These are phyloP conservation scores for Limnothrissa miodon DNA, from an alignment of 2,113 vertebrate species.

Conservation along the genomic window DNA sequence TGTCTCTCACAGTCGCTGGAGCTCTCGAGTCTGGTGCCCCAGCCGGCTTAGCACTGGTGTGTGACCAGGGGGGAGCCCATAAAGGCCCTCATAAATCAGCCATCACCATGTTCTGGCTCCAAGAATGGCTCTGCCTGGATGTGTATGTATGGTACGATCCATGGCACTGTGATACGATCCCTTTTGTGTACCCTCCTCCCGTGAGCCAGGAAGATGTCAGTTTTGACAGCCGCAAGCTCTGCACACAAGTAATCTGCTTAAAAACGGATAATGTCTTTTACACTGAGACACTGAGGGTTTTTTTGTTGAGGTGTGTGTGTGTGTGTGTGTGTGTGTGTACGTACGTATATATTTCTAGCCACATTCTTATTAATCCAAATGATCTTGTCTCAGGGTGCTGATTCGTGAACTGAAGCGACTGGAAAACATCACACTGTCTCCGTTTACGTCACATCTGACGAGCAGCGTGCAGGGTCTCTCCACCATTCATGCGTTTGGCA, in stretches of 20 bases:
- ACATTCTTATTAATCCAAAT: neutral
- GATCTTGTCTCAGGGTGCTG: slow-evolving; percentile 63
- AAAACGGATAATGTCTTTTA: slow-evolving; percentile 6
- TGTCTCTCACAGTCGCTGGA: slow-evolving; percentile 31
- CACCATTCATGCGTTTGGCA: slow-evolving; percentile 76
- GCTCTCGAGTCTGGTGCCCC: slow-evolving; percentile 33
- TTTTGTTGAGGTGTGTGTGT: neutral
- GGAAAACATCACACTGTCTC: slow-evolving; percentile 81
- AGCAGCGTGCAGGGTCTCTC: slow-evolving; percentile 79
- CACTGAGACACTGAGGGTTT: neutral
- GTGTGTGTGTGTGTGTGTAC: neutral
- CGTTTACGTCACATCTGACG: slow-evolving; percentile 80
- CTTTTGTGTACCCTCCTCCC: slow-evolving; percentile 42
- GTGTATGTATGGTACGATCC: slow-evolving; percentile 1
- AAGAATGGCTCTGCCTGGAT: slow-evolving; percentile 32
- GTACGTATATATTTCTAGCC: neutral
- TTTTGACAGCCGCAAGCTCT: slow-evolving; percentile 12
- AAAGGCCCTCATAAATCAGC: slow-evolving; percentile 50
- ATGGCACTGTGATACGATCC: slow-evolving; percentile 34
- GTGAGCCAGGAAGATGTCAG: slow-evolving; percentile 46
- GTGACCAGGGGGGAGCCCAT: slow-evolving; percentile 30
- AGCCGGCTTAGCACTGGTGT: slow-evolving; percentile 21
- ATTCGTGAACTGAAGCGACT: slow-evolving; percentile 79
- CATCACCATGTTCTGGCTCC: slow-evolving; percentile 35
- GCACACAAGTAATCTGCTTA: slow-evolving; percentile 6